Evolutionary conservation across 2,797 vertebrate species (phyloP).

Genomic region (Sebastes wilsoni): DNA sequence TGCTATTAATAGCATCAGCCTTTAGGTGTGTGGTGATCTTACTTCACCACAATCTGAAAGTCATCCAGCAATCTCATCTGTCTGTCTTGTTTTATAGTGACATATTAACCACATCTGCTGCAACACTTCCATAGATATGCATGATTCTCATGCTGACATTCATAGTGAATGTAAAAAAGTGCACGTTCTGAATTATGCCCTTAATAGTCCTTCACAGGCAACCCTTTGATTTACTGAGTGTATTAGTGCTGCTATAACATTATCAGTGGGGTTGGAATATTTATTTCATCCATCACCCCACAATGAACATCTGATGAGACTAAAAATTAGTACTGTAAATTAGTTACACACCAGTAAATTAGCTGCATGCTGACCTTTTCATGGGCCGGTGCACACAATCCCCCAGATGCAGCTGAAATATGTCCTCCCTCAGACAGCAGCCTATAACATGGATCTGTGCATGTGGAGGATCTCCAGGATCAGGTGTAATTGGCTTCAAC

Average conservation of each 20-base stretch:
- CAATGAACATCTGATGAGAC: slow-evolving; percentile 49
- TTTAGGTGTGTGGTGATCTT: background rate
- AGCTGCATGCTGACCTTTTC: slow-evolving; percentile 58
- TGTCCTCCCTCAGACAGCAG: slow-evolving; percentile 21
- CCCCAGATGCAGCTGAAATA: slow-evolving; percentile 33
- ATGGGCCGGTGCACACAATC: slow-evolving; percentile 32
- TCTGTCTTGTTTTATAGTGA: slow-evolving; percentile 1
- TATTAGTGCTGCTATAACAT: slow-evolving; percentile 32
- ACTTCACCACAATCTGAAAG: background rate
- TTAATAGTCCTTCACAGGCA: slow-evolving; percentile 36
- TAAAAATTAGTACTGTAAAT: slow-evolving; percentile 63
- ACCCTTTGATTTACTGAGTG: slow-evolving; percentile 32
- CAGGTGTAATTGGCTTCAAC: slow-evolving; percentile 41
- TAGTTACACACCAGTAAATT: slow-evolving; percentile 54
- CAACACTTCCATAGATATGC: background rate
- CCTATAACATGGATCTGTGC: slow-evolving; percentile 25
- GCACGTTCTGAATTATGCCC: slow-evolving; percentile 15
- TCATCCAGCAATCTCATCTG: background rate
- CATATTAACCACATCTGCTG: background rate
- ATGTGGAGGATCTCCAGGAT: slow-evolving; percentile 34
- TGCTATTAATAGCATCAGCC: background rate
- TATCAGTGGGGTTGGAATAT: slow-evolving; percentile 34
- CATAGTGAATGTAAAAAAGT: slow-evolving; percentile 3
- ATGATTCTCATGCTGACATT: slow-evolving; percentile 3
- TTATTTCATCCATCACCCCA: slow-evolving; percentile 49